Base-by-base conservation (phyloP, 2,888 invertebrate species). In the Pristionchus maxplancki region DNA sequence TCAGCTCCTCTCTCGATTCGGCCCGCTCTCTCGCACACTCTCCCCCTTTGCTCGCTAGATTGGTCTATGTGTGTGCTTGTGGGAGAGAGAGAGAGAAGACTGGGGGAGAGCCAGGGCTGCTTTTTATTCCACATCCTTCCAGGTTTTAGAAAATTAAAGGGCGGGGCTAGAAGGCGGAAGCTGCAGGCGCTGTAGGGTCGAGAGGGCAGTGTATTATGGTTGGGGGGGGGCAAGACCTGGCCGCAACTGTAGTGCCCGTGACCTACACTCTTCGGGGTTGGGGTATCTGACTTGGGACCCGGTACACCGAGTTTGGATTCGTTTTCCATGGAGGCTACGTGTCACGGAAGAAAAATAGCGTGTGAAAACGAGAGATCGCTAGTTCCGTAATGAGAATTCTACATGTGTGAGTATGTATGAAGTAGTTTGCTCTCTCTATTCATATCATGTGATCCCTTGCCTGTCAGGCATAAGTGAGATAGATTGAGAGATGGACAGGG, bases 21-120 rank as follows among this genome's bases (percentile, higher is more conserved):
- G 37, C 34, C n/a, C 37, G 20, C 81, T 81, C 5, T 44, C 81
- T 50, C 81, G 48, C 28, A 31, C 11, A 11, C 81, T 44, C 81
- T 81, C 81, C 37, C 58, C 20, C 71, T 71, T 37, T 37, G 71
- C 58, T 71, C 34, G 34, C 71, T 71, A 40, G 71, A 37, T 20
- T 71, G 71, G 37, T 71, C 71, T 71, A 71, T 71, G 20, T 71
- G 37, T 31, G 37, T 71, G 71, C 71, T 64, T n/a, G 31, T 67
- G 67, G 34, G 67, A 34, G 71, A 71, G 58, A 44, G 44, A 44
- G n/a, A 58, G 58, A n/a, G 58, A 58, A 58, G 71, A 71, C 71
- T 37, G 71, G 71, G 37, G 71, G 71, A 37, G 58, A 58, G 58
- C 58, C 58, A 58, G 71, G 37, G 71, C 71, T 37, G 37, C 71